These are phyloP conservation scores for Dexiosoma caninum DNA, from an alignment of 2,888 invertebrate genomes.

Conservation along the genomic window DNA sequence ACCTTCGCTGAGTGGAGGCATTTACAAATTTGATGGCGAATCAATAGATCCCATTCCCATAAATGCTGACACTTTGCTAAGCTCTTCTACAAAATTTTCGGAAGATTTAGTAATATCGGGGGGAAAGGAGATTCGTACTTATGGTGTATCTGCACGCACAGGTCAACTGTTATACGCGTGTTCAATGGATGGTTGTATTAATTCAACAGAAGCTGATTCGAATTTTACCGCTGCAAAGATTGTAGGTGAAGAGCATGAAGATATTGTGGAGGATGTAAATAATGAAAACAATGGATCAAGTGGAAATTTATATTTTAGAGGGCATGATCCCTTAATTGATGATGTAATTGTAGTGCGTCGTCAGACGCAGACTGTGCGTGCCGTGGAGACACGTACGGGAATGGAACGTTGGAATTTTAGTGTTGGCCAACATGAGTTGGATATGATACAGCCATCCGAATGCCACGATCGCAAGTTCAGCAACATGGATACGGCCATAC, in stretches of 20 bases:
- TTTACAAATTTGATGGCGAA: slow-evolving; percentile 95
- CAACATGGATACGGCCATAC: slow-evolving; percentile 72
- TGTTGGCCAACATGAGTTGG: slow-evolving; percentile 92
- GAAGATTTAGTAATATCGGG: slow-evolving; percentile 92
- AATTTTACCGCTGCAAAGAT: slow-evolving; percentile 21
- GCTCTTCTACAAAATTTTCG: slow-evolving; percentile 91
- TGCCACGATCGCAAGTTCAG: slow-evolving; percentile 77
- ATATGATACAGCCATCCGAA: slow-evolving; percentile 79
- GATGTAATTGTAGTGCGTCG: slow-evolving; percentile 88
- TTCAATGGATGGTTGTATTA: slow-evolving; percentile 84
- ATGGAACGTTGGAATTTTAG: slow-evolving; percentile 97
- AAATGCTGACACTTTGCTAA: slow-evolving; percentile 89
- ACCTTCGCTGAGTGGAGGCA: slow-evolving; percentile 93
- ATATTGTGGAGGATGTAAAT: slow-evolving; percentile 34
- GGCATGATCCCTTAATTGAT: slow-evolving; percentile 74
- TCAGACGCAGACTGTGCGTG: slow-evolving; percentile 91
- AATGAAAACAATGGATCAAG: slow-evolving; percentile 46
- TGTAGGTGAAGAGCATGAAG: slow-evolving; percentile 36
- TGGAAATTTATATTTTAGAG: slow-evolving; percentile 63
- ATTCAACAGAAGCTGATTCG: slow-evolving; percentile 80
- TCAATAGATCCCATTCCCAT: slow-evolving; percentile 92
- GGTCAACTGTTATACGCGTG: slow-evolving; percentile 88
- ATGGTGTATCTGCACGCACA: slow-evolving; percentile 88
- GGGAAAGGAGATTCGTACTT: slow-evolving; percentile 90
- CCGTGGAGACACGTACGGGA: slow-evolving; percentile 91